Conservation (phyloP, 2,888 invertebrate genomes). For the Allygus modestus region DNA sequence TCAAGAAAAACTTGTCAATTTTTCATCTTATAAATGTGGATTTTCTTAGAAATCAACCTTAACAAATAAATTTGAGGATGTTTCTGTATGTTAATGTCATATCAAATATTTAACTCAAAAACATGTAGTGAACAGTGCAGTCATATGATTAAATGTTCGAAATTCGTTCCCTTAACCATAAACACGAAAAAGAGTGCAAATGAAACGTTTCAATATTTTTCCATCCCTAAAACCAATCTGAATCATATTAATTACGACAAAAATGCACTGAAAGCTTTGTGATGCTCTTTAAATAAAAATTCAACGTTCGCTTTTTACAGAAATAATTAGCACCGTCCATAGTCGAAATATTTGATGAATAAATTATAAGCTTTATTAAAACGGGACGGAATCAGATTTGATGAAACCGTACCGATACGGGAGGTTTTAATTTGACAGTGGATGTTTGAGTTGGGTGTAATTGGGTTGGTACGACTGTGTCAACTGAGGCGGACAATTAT, state of each 20-base stretch:
- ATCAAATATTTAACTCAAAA: too few relatives aligned
- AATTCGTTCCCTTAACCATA: too few relatives aligned
- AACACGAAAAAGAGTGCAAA: not conserved
- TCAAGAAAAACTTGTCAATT: too few relatives aligned
- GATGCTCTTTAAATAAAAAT: conserved; percentile 2
- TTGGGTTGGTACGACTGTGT: conserved; percentile 32
- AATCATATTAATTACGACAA: conserved; percentile 27
- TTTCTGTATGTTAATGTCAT: too few relatives aligned
- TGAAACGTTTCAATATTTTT: not conserved
- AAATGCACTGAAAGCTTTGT: conserved; percentile 35
- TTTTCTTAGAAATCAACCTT: too few relatives aligned
- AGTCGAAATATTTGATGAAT: conserved; percentile 39
- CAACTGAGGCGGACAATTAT: conserved; percentile 33
- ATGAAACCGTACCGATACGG: conserved; percentile 35
- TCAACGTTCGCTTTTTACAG: conserved; percentile 15
- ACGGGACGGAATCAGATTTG: conserved; percentile 28
- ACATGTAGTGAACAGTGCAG: too few relatives aligned
- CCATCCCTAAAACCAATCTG: not conserved
- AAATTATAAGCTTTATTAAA: conserved; percentile 36
- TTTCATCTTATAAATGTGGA: too few relatives aligned
- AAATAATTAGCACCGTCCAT: conserved; percentile 29
- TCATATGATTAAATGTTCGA: too few relatives aligned
- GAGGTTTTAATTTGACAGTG: conserved; percentile 37
- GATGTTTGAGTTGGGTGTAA: conserved; percentile 43
- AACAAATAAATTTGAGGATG: too few relatives aligned